Evolutionary conservation across 2,797 vertebrate genomes (phyloP), one percentile per base, ranked within the genome.

Genomic region (Anabas testudineus): DNA sequence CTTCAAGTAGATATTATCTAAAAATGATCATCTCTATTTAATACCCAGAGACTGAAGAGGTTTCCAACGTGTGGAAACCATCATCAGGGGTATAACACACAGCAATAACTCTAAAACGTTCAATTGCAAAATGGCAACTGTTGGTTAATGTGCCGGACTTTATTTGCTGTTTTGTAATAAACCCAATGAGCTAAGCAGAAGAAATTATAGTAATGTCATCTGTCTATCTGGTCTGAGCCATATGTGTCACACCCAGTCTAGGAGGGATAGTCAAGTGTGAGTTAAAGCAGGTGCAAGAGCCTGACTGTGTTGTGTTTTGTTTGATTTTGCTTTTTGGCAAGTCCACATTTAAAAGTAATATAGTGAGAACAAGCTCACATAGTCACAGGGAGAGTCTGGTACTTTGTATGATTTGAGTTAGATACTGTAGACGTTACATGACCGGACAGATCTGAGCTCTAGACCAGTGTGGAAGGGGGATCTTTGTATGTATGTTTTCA

Each of bases 221-320:
- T 24, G 75, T 79, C 69, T 64, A 78, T 58, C 68, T 60, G 9
- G 13, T 60, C 56, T 76, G 28, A 76, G 71, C 67, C 32, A 0
- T 2, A 22, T 47, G 53, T 16, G 83, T 71, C 68, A 74, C 86
- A 64, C 85, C 84, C 79, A 80, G 74, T 78, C 80, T 72, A 16
- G 54, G 49, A 43, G 42, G 47, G 71, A 55, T 61, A 46, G 60
- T 45, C 22, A 1, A 22, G 56, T 49, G 34, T 60, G 4, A 4
- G 15, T 22, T 34, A 19, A 68, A 45, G 10, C 54, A 36, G 55
- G 49, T 55, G 5, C 2, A 16, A 13, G 18, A 6, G 19, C 15
- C 46, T 13, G 4, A 13, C 3, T 5, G 7, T 10, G n/a, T 30
- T 10, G 41, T 52, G n/a, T 47, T 37, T 19, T 60, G n/a, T 36